Evolutionary conservation across 92 coral and sea anemone genomes (phyloP), one percentile per base, ranked within the genome.

Genomic region (Paramuricea clavata): DNA sequence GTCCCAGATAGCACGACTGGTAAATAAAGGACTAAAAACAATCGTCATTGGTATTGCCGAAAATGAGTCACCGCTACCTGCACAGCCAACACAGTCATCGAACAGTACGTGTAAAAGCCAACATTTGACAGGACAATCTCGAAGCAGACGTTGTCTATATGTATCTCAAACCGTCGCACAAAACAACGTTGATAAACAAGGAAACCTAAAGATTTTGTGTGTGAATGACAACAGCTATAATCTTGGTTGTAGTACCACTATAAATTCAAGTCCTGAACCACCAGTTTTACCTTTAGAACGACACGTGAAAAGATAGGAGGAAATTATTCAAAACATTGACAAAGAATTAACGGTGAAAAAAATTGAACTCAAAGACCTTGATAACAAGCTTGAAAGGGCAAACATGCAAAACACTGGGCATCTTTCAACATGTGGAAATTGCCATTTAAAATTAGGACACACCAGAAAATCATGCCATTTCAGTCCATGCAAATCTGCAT

Each of bases 381-480:
- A 83, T 28, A 67, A 74, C 32, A 61, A 74, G 30, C 49, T 83
- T 16, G 32, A 30, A n/a, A 43, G 8, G 36, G 89, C 89, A n/a
- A 49, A 30, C 26, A 56, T 28, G 49, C 89, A 88, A 71, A 88
- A 88, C 52, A 32, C 31, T 56, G 89, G 92, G 12, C 78, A 60
- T 23, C 70, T 72, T 28, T 30, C 34, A n/a, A 61, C 85, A 33
- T 88, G 92, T 13, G 92, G 89, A 27, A 49, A 88, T 31, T 88
- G 92, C 54, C 92, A 88, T 35, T 61, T 88, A 74, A 83, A 43
- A 74, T 76, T 83, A 17, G 92, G 92, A 10, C 92, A 88, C 59
- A 88, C 89, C 19, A 83, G 83, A 84, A 57, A 78, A 54, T 77
- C 67, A 10, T 85, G 92, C 49, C 6, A 49, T 0, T 85, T 89